Percentiles rank a stretch among this genome's conserved stretches.
Conservation (phyloP, 2,797 vertebrate genomes). For the Pseudocheirus occidentalis region DNA sequence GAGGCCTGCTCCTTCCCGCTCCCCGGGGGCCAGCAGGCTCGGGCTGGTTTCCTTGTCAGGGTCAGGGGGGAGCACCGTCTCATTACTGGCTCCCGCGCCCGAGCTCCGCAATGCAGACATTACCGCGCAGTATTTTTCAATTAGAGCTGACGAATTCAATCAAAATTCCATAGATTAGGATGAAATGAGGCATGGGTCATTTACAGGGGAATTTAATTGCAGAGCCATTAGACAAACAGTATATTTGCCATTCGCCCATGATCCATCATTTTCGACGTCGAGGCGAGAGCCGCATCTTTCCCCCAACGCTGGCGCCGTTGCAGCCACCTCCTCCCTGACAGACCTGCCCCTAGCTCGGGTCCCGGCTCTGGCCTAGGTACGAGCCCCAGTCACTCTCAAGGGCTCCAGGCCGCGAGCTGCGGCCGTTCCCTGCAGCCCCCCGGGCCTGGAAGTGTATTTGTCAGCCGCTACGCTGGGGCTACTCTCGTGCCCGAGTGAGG, state of each 20-base stretch:
- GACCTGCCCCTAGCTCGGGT: background rate
- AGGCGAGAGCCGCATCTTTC: slow-evolving; percentile 88
- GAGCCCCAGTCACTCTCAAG: slow-evolving; percentile 16
- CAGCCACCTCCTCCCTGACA: slow-evolving; percentile 85
- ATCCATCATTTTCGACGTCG: slow-evolving; percentile 98
- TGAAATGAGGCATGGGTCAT: slow-evolving; percentile 99
- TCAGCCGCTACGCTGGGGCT: slow-evolving; percentile 87
- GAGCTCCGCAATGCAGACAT: slow-evolving; percentile 94
- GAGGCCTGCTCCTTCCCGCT: background rate
- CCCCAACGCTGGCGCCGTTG: slow-evolving; percentile 82
- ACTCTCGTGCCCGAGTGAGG: background rate
- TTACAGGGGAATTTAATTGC: slow-evolving; percentile 99
- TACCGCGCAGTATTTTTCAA: slow-evolving; percentile 99
- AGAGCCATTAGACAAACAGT: slow-evolving; percentile 99
- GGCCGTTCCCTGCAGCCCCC: slow-evolving; percentile 78
- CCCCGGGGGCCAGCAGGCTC: background rate
- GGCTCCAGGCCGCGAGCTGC: background rate
- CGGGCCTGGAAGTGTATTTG: slow-evolving; percentile 86
- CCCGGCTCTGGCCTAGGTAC: background rate
- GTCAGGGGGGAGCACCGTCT: slow-evolving; percentile 92
- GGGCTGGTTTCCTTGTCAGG: slow-evolving; percentile 77
- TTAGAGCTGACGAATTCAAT: slow-evolving; percentile 99
- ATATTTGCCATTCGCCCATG: slow-evolving; percentile 94
- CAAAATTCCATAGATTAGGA: slow-evolving; percentile 99
- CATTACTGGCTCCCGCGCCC: slow-evolving; percentile 91